Evolutionary conservation across 2,797 vertebrate genomes (phyloP).

Genomic region (Cuculus canorus): DNA sequence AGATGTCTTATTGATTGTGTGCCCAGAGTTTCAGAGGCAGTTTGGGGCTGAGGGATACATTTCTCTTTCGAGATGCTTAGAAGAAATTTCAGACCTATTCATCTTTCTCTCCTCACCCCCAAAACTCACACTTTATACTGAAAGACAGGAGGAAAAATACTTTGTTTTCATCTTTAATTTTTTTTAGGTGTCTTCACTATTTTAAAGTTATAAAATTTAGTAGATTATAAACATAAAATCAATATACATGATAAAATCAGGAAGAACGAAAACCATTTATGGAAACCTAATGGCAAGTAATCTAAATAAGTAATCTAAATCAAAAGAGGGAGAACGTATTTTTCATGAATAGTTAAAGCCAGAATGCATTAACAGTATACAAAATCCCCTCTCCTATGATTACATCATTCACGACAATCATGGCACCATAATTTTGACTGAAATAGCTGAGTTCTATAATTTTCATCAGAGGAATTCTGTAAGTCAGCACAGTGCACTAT

Average conservation of each 20-base stretch:
- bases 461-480: constrained; percentile 76
- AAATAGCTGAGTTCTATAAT: constrained; percentile 82
- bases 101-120: neutral
- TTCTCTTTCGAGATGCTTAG: constrained; percentile 19
- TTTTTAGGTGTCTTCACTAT: constrained; percentile 33
- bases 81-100: constrained; percentile 41
- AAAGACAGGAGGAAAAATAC: constrained; percentile 33
- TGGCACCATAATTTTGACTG: constrained; percentile 75
- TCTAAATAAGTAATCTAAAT: constrained; percentile 66
- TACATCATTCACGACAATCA: constrained; percentile 76
- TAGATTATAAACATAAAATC: constrained; percentile 52
- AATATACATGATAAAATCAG: constrained; percentile 58
- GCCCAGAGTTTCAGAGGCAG: constrained; percentile 76
- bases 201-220: constrained; percentile 52
- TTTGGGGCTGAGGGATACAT: constrained; percentile 15
- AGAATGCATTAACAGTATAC: constrained; percentile 60
- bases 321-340: constrained; percentile 56
- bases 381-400: constrained; percentile 66
- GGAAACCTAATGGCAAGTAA: constrained; percentile 65
- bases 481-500: constrained; percentile 76
- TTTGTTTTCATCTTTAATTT: constrained; percentile 24
- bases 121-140: constrained; percentile 4
- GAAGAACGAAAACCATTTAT: constrained; percentile 61
- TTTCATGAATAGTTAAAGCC: constrained; percentile 68
- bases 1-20: constrained; percentile 77